Evolutionary conservation across 2,888 invertebrate species (phyloP).

Genomic region (Himalopsyche tibetana): DNA sequence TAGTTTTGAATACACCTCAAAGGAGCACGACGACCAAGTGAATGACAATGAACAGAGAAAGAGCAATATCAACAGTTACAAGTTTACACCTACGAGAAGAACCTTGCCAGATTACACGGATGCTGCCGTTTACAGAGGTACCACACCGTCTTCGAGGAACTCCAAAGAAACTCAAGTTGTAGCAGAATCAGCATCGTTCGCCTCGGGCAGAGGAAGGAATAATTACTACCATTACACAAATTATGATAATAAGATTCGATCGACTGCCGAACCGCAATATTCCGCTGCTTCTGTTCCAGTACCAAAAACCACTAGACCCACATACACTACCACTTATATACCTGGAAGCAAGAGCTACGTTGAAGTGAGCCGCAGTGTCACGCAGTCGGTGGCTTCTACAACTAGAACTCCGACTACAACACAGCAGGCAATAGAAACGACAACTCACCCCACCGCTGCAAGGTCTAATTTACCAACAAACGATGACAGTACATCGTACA

Average conservation of each 20-base stretch:
- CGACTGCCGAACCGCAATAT: slow-evolving; percentile 52
- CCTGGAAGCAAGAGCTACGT: slow-evolving; percentile 68
- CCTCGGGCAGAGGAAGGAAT: slow-evolving; percentile 70
- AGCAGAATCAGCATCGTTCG: slow-evolving; percentile 87
- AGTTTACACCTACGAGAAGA: slow-evolving; percentile 70
- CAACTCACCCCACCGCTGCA: slow-evolving; percentile 36
- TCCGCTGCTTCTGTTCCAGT: slow-evolving; percentile 57
- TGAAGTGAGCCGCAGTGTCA: slow-evolving; percentile 67
- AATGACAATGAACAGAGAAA: slow-evolving; percentile 72
- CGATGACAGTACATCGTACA: slow-evolving; percentile 39
- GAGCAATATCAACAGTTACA: slow-evolving; percentile 73
- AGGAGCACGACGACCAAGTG: slow-evolving; percentile 62
- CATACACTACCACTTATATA: slow-evolving; percentile 72
- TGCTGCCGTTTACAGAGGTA: slow-evolving; percentile 70
- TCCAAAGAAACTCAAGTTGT: slow-evolving; percentile 82
- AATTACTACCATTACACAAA: slow-evolving; percentile 55
- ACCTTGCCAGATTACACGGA: slow-evolving; percentile 72
- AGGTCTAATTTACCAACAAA: slow-evolving; percentile 13
- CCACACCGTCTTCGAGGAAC: slow-evolving; percentile 72
- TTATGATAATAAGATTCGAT: slow-evolving; percentile 54
- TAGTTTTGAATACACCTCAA: slow-evolving; percentile 58
- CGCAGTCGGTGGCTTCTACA: slow-evolving; percentile 65
- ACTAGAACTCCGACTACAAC: slow-evolving; percentile 60
- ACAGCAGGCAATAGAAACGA: slow-evolving; percentile 64
- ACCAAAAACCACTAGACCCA: slow-evolving; percentile 70